phyloP scores from a whole-genome alignment of 2,888 invertebrate species.

The Neoaliturus tenellus region DNA sequence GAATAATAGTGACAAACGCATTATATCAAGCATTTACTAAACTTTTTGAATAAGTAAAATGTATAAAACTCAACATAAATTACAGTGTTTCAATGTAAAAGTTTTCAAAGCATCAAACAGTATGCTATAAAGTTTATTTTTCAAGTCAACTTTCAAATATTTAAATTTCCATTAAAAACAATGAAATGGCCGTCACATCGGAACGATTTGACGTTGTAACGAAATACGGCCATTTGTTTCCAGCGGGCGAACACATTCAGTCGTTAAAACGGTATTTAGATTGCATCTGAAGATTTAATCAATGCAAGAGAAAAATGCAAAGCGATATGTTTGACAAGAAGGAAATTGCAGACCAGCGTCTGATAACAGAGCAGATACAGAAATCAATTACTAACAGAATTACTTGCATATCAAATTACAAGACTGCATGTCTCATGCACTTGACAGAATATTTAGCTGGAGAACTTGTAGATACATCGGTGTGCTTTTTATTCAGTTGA shows the following conservation, averaged over 20 bases:
- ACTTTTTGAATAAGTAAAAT: no score
- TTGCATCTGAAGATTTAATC: background rate
- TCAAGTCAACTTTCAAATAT: no score
- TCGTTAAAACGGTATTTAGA: background rate
- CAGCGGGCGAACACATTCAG: background rate
- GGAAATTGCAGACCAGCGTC: background rate
- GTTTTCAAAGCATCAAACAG: no score
- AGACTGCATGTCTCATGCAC: background rate
- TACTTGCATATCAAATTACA: slow-evolving; percentile 1
- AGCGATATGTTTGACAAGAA: background rate
- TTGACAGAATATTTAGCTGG: no score
- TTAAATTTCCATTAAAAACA: no score
- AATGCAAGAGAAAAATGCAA: background rate
- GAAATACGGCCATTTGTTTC: background rate
- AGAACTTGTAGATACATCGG: background rate
- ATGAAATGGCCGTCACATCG: no score
- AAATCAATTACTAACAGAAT: background rate
- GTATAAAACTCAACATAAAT: no score
- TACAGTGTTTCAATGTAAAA: no score
- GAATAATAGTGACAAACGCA: no score
- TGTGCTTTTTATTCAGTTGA: no score
- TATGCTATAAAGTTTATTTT: no score
- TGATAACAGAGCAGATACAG: background rate
- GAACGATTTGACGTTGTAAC: background rate
- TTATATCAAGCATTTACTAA: no score